Percentiles rank a stretch among this genome's conserved stretches.
These are phyloP conservation scores for Pimephales promelas DNA, from an alignment of 2,113 vertebrate genomes.

Conservation along the genomic window DNA sequence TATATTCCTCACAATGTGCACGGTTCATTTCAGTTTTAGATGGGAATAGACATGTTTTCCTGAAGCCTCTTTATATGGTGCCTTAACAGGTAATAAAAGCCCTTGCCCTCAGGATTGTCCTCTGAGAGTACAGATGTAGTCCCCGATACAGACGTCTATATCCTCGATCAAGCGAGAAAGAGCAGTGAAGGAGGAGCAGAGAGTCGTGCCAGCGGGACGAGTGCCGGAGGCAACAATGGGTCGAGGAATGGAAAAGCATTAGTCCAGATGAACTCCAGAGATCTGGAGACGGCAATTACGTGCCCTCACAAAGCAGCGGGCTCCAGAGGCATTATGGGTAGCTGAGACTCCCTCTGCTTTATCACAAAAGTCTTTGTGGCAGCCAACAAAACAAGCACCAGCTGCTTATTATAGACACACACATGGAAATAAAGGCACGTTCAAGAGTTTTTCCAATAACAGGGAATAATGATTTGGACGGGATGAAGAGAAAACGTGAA, in stretches of 20 bases:
- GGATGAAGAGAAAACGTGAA: not conserved
- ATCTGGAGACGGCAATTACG: constrained; percentile 7
- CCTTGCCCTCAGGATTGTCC: not conserved
- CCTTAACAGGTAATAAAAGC: not conserved
- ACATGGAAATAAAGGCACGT: not conserved
- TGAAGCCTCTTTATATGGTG: not conserved
- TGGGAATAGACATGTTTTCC: not conserved
- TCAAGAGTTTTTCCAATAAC: not conserved
- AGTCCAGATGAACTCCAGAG: constrained; percentile 18
- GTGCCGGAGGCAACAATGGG: constrained; percentile 11
- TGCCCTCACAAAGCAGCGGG: constrained; percentile 12
- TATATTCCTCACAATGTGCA: not conserved
- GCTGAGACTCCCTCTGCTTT: not conserved
- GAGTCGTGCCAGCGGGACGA: not conserved
- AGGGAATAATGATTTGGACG: not conserved
- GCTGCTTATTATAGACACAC: constrained; percentile 5
- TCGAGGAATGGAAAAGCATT: constrained; percentile 3
- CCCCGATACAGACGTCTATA: not conserved
- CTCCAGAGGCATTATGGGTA: constrained; percentile 13
- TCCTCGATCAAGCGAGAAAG: constrained; percentile 1
- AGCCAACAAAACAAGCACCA: constrained; percentile 19
- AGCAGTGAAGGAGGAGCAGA: constrained; percentile 24
- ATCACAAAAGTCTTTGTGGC: not conserved
- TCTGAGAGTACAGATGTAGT: constrained; percentile 15
- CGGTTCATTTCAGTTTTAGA: not conserved